Conservation (phyloP, 2,888 invertebrate species). For the Acheta domesticus region DNA sequence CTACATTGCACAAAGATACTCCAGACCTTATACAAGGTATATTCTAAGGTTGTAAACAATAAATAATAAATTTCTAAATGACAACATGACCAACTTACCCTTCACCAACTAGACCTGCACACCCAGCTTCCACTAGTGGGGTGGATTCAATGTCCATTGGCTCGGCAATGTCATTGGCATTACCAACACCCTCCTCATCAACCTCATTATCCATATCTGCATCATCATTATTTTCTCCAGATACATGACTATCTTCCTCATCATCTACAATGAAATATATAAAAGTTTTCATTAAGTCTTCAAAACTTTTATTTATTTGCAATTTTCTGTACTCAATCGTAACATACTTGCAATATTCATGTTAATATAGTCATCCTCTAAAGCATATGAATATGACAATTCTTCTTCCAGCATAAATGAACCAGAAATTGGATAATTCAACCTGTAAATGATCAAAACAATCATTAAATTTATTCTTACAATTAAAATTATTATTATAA, state of each 20-base stretch:
- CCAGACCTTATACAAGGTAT: too few relatives aligned
- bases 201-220: neutral
- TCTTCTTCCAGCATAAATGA: neutral
- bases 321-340: too few relatives aligned
- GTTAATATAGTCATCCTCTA: too few relatives aligned
- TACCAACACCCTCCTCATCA: neutral
- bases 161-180: neutral
- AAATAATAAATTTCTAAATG: too few relatives aligned
- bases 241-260: neutral
- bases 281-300: too few relatives aligned
- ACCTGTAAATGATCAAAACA: neutral
- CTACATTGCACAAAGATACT: too few relatives aligned
- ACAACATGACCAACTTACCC: too few relatives aligned
- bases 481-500: neutral
- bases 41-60: too few relatives aligned
- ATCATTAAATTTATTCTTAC: neutral
- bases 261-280: neutral
- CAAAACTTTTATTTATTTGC: too few relatives aligned
- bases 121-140: too few relatives aligned
- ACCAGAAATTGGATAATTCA: constrained; percentile 7
- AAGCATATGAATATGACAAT: neutral
- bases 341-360: too few relatives aligned
- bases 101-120: too few relatives aligned
- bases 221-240: neutral
- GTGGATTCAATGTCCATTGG: neutral